Conservation (phyloP, 2,888 invertebrate genomes). For the Metellina segmentata region DNA sequence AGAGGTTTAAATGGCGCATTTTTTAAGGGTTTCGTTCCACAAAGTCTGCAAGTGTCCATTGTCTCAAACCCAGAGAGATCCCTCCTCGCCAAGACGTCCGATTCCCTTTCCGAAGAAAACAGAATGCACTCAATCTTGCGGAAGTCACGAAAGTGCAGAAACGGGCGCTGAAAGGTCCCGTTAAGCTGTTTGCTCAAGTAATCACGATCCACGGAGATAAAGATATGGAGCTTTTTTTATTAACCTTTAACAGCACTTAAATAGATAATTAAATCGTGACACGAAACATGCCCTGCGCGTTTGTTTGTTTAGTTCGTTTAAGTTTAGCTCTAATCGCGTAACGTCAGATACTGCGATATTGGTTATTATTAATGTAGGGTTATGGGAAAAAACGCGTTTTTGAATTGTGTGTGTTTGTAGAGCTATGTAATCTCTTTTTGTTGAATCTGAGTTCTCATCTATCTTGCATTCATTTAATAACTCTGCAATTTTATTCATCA, state of each 20-base stretch:
- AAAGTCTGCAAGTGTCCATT: too few relatives aligned
- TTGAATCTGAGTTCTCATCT: too few relatives aligned
- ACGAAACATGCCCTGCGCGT: slow-evolving; percentile 45
- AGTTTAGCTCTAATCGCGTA: slow-evolving; percentile 38
- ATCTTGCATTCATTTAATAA: too few relatives aligned
- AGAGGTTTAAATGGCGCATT: too few relatives aligned
- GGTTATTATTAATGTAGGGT: slow-evolving; percentile 27
- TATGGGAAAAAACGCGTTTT: too few relatives aligned
- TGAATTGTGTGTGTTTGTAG: too few relatives aligned
- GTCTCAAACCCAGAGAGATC: too few relatives aligned
- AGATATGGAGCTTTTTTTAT: slow-evolving; percentile 55
- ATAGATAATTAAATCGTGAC: slow-evolving; percentile 74
- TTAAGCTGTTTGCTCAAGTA: slow-evolving; percentile 50
- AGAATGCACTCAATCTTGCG: slow-evolving; percentile 23
- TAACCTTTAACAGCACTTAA: slow-evolving; percentile 70
- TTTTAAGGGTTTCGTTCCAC: too few relatives aligned
- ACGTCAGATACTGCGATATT: slow-evolving; percentile 29
- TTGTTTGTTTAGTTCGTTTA: slow-evolving; percentile 26
- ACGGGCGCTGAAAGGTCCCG: slow-evolving; percentile 50
- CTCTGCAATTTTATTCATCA: too few relatives aligned
- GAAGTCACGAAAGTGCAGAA: slow-evolving; percentile 56
- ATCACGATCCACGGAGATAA: slow-evolving; percentile 58
- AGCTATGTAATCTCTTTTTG: too few relatives aligned
- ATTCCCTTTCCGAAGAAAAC: background rate
- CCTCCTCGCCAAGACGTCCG: background rate